Percentiles rank a stretch among this genome's conserved stretches.
phyloP scores from a whole-genome alignment of 2,888 invertebrate genomes.

The Cephus nigrinus region DNA sequence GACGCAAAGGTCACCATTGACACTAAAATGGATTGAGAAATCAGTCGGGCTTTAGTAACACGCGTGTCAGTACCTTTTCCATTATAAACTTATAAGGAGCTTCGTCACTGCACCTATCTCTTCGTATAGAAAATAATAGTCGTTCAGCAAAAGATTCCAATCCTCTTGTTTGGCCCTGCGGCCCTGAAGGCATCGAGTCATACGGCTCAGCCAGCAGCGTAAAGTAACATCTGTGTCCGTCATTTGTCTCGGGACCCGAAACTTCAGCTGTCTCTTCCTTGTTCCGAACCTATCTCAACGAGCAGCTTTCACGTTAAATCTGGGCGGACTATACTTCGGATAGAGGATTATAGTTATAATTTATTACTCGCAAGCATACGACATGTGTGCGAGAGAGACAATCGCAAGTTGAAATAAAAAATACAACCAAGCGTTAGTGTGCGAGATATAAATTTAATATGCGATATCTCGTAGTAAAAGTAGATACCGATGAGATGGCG shows the following conservation, averaged over 20 bases:
- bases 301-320: neutral
- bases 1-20: neutral
- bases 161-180: neutral
- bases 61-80: neutral
- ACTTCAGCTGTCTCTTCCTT: conserved; percentile 4
- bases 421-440: neutral
- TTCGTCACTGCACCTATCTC: neutral
- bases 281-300: conserved; percentile 7
- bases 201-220: neutral
- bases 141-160: neutral
- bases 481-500: neutral
- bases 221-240: conserved; percentile 6
- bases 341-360: neutral
- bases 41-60: neutral
- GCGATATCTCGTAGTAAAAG: neutral
- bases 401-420: neutral
- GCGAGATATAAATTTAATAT: neutral
- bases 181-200: neutral
- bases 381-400: neutral
- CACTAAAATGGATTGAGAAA: neutral
- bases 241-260: conserved; percentile 5
- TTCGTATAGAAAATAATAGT: neutral
- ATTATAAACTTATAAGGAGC: neutral
- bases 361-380: neutral
- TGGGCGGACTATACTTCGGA: neutral